These are phyloP conservation scores for Candoia aspera DNA, from an alignment of 2,113 vertebrate species.

Conservation along the genomic window DNA sequence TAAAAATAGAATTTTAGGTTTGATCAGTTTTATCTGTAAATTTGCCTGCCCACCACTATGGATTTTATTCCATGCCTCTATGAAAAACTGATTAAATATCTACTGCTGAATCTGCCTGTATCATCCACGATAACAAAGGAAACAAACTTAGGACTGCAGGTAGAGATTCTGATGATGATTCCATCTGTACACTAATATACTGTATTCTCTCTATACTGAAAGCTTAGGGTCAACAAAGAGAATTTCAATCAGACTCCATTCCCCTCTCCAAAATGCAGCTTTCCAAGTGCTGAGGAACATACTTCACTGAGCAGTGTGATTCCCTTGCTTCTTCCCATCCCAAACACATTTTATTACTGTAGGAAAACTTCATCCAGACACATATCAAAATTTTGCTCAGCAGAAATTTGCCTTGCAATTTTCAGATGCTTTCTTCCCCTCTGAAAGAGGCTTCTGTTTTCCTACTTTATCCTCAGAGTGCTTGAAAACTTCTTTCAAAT, in stretches of 20 bases:
- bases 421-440: neutral
- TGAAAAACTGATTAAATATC: neutral
- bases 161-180: neutral
- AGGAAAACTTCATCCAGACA: neutral
- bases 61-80: neutral
- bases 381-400: accelerated
- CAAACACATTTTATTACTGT: neutral
- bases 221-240: neutral
- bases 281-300: neutral
- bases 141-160: neutral
- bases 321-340: neutral
- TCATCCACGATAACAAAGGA: neutral
- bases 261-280: too few relatives aligned
- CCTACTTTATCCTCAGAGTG: neutral
- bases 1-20: neutral
- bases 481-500: neutral
- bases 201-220: neutral
- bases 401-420: neutral
- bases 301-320: neutral
- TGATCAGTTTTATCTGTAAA: neutral
- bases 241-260: neutral
- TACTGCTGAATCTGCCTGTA: neutral
- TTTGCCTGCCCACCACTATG: neutral
- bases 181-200: neutral
- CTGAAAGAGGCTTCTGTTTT: neutral